These are phyloP conservation scores for Penaeus chinensis DNA, from an alignment of 1,140 invertebrate species.

Conservation along the genomic window DNA sequence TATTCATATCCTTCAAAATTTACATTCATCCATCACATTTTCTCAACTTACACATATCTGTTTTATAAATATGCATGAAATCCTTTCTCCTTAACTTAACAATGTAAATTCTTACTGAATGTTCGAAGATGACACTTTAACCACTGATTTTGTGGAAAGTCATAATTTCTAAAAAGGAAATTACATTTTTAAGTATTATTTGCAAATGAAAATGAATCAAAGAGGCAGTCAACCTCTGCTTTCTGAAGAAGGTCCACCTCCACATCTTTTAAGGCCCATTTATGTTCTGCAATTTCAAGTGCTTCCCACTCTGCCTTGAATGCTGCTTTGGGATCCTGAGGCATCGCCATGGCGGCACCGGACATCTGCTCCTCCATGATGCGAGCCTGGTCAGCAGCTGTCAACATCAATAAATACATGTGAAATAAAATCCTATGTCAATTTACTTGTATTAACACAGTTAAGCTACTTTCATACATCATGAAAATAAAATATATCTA, in stretches of 20 bases:
- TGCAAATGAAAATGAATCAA: slow-evolving; percentile 26
- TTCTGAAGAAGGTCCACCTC: slow-evolving; percentile 59
- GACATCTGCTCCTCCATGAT: slow-evolving; percentile 99
- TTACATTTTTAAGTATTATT: background rate
- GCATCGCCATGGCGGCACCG: slow-evolving; percentile 95
- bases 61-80: no score
- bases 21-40: no score
- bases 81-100: no score
- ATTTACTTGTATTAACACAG: no score
- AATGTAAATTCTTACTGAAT: no score
- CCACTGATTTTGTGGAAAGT: no score
- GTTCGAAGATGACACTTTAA: no score
- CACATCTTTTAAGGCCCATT: slow-evolving; percentile 79
- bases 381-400: slow-evolving; percentile 92
- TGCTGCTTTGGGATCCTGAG: slow-evolving; percentile 96
- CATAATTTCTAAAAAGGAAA: background rate
- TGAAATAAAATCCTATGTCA: background rate
- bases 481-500: no score
- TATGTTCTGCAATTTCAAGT: slow-evolving; percentile 93
- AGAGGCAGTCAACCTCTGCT: slow-evolving; percentile 42
- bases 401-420: slow-evolving; percentile 42
- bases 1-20: no score
- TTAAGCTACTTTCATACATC: no score
- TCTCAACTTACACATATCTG: no score
- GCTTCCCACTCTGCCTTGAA: slow-evolving; percentile 99